phyloP scores from a whole-genome alignment of 2,113 vertebrate genomes.

The Chionodraco myersi region DNA sequence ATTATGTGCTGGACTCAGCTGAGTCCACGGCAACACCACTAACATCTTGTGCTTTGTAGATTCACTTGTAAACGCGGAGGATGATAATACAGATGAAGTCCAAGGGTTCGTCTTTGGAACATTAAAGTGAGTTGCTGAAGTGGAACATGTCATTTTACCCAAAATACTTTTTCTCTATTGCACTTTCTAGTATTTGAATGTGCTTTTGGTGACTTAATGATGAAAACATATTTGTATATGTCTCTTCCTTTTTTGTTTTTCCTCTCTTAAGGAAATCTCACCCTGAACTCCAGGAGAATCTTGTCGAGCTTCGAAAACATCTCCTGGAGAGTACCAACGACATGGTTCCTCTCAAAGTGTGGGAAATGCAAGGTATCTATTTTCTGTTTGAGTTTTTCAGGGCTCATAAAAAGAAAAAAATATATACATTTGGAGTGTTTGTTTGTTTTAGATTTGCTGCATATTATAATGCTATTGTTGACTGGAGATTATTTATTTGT shows the following conservation, averaged over 20 bases:
- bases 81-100: constrained; percentile 86
- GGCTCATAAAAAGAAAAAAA: neutral
- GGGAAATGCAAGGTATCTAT: constrained; percentile 93
- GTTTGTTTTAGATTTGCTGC: neutral
- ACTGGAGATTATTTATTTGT: neutral
- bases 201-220: neutral
- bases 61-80: constrained; percentile 74
- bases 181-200: constrained; percentile 1
- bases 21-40: constrained; percentile 26
- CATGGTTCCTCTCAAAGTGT: constrained; percentile 94
- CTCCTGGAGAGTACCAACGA: constrained; percentile 90
- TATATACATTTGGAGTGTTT: neutral
- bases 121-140: constrained; percentile 87
- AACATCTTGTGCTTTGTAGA: constrained; percentile 73
- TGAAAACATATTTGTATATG: neutral
- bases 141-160: neutral
- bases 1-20: constrained; percentile 2
- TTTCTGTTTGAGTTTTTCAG: neutral
- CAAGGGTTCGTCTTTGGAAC: constrained; percentile 94
- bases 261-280: constrained; percentile 85
- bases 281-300: constrained; percentile 88
- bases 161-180: neutral
- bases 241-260: constrained; percentile 15
- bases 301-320: constrained; percentile 90
- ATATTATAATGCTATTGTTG: neutral